Conservation (phyloP, 1,140 invertebrate genomes). For the Philotrypesis tridentata region DNA sequence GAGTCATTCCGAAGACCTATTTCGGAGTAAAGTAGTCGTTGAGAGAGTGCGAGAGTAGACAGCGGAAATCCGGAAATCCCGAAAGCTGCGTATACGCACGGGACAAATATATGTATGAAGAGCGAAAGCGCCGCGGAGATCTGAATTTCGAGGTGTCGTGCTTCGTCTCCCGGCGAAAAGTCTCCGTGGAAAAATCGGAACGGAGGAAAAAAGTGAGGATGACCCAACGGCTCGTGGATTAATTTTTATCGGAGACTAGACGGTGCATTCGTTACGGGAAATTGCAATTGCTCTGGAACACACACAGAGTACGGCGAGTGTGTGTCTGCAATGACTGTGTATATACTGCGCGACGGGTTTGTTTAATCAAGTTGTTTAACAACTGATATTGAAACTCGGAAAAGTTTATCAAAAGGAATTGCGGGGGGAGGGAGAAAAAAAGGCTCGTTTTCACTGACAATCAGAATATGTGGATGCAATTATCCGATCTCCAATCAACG, state of each 20-base stretch:
- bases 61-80: too few species aligned
- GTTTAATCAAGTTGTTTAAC: too few species aligned
- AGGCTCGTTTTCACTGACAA: too few species aligned
- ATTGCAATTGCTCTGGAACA: too few species aligned
- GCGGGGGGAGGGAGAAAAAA: too few species aligned
- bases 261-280: not conserved
- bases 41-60: not conserved
- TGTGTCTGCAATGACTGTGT: too few species aligned
- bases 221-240: not conserved
- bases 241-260: not conserved
- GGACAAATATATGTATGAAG: not conserved
- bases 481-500: not conserved
- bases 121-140: not conserved
- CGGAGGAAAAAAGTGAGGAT: not conserved
- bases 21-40: constrained; percentile 25
- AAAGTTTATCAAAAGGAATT: too few species aligned
- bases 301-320: too few species aligned
- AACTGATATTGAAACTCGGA: too few species aligned
- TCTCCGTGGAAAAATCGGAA: not conserved
- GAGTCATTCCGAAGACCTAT: constrained; percentile 31
- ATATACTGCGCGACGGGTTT: too few species aligned
- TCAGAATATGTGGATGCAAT: not conserved
- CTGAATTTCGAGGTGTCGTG: not conserved
- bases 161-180: not conserved
- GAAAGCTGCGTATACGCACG: not conserved